Evolutionary conservation across 2,797 vertebrate genomes (phyloP).

Genomic region (Pangasius sanitwongsei): DNA sequence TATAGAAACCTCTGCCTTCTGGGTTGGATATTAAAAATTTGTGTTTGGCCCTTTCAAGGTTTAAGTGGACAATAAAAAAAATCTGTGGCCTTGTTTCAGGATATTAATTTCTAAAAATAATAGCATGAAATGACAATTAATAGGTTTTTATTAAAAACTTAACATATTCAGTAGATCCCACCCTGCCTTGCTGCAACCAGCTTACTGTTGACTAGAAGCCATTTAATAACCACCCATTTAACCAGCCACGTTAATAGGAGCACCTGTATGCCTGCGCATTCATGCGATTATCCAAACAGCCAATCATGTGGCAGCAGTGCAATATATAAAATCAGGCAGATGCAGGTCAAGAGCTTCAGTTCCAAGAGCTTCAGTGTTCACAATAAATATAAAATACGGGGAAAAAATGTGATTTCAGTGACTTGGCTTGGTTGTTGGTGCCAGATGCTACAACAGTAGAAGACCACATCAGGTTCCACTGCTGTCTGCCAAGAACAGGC

Average conservation of each 20-base stretch:
- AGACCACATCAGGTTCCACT: conserved; percentile 8
- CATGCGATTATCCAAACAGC: not conserved
- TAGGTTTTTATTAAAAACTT: not conserved
- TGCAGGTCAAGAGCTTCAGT: not conserved
- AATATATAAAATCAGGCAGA: not conserved
- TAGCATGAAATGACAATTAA: not conserved
- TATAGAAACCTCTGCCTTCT: not conserved
- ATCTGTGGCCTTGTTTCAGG: not conserved
- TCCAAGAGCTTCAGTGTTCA: not conserved
- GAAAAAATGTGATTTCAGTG: not conserved
- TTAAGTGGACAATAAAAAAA: not conserved
- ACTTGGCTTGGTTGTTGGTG: not conserved
- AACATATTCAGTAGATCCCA: not conserved
- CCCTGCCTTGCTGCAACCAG: too few relatives aligned
- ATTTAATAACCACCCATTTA: not conserved
- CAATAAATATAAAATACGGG: not conserved
- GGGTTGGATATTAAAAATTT: not conserved
- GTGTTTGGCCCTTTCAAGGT: not conserved
- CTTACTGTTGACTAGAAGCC: not conserved
- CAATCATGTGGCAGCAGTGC: not conserved
- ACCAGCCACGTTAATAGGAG: not conserved
- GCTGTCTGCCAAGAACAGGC: not conserved
- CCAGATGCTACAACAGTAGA: not conserved
- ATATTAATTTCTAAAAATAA: not conserved
- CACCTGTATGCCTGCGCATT: not conserved